phyloP scores from a whole-genome alignment of 2,797 vertebrate species.

The Galagoides demidoff region DNA sequence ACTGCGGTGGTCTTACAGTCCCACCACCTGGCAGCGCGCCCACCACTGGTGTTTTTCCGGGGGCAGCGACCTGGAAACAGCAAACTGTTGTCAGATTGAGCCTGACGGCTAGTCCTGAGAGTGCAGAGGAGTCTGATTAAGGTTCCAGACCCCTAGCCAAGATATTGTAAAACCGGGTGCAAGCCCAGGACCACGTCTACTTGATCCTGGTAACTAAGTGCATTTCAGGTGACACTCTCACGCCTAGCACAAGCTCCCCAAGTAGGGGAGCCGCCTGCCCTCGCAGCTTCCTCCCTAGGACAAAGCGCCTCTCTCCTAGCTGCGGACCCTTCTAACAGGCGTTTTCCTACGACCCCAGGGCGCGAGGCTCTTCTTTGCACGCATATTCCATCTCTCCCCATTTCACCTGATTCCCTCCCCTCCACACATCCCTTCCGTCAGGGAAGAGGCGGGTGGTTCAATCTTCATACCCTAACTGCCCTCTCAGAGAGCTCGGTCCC shows the following conservation, averaged over 20 bases:
- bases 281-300: not conserved
- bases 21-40: not conserved
- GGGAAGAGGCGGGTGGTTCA: not conserved
- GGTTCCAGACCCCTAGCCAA: not conserved
- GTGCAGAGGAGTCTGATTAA: not conserved
- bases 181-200: not conserved
- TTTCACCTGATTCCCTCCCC: no score
- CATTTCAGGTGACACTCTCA: not conserved
- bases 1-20: not conserved
- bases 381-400: not conserved
- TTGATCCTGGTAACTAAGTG: not conserved
- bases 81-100: not conserved
- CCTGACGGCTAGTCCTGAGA: not conserved
- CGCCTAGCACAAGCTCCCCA: not conserved
- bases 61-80: not conserved
- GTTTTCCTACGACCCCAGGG: not conserved
- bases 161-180: not conserved
- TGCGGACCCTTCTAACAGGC: accelerated
- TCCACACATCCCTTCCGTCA: not conserved
- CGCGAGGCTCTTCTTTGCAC: not conserved
- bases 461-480: not conserved
- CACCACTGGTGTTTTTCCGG: not conserved
- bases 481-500: not conserved
- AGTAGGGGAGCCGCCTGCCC: not conserved
- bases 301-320: not conserved